phyloP scores from a whole-genome alignment of 2,888 invertebrate genomes.

The Gerris lacustris region DNA sequence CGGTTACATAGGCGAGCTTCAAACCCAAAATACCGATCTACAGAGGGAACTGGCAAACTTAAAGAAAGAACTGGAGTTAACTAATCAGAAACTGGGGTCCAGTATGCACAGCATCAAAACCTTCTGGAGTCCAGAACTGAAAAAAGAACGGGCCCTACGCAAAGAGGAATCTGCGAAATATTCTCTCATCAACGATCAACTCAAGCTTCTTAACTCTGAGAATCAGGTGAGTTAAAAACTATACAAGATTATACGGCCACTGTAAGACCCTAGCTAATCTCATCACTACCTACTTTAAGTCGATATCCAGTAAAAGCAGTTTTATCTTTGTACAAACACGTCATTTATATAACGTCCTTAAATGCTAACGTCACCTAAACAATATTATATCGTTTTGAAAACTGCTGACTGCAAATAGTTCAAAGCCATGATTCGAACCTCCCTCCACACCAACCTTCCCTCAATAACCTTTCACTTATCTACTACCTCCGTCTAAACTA shows the following conservation, averaged over 20 bases:
- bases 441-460: too few relatives aligned
- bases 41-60: conserved; percentile 83
- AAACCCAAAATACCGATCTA: conserved; percentile 86
- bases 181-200: conserved; percentile 89
- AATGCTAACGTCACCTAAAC: too few relatives aligned
- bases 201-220: conserved; percentile 88
- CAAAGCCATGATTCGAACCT: too few relatives aligned
- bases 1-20: conserved; percentile 70
- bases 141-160: conserved; percentile 89
- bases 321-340: too few relatives aligned
- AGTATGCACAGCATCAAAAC: conserved; percentile 99
- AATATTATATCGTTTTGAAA: too few relatives aligned
- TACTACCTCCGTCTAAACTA: too few relatives aligned
- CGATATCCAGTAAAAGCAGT: too few relatives aligned
- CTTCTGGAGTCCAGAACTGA: conserved; percentile 99
- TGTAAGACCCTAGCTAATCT: too few relatives aligned
- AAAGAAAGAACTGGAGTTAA: conserved; percentile 86
- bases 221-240: conserved; percentile 61
- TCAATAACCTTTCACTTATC: too few relatives aligned
- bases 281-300: not conserved
- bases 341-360: too few relatives aligned
- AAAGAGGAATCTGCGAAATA: conserved; percentile 97
- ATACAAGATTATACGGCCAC: too few relatives aligned
- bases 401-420: too few relatives aligned
- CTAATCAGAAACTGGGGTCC: conserved; percentile 93